These are phyloP conservation scores for Melanotaenia trifasciata DNA, from an alignment of 2,797 vertebrate species.

Conservation along the genomic window DNA sequence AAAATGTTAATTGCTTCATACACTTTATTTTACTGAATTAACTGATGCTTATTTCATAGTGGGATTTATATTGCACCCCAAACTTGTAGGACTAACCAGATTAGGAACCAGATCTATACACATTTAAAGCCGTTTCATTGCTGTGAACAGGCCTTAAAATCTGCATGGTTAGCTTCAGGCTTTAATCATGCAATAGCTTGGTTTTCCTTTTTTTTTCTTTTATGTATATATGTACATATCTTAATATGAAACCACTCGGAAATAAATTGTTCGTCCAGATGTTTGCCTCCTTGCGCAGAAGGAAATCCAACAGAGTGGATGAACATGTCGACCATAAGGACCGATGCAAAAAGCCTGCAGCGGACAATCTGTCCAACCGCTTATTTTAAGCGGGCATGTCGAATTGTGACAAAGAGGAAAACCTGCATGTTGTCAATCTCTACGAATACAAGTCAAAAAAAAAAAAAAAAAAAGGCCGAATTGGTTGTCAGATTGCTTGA, in stretches of 20 bases:
- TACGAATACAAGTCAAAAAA: not conserved
- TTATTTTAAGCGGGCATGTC: not conserved
- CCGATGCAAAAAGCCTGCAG: slow-evolving; percentile 46
- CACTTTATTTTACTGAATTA: not conserved
- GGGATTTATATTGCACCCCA: not conserved
- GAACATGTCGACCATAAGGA: slow-evolving; percentile 57
- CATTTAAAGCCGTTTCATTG: not conserved
- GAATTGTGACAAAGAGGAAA: not conserved
- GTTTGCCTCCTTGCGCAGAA: slow-evolving; percentile 23
- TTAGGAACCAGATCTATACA: not conserved
- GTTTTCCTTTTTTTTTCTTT: not conserved
- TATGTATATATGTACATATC: not conserved
- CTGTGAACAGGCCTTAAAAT: not conserved
- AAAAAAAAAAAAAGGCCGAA: not conserved
- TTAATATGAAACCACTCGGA: slow-evolving; percentile 24
- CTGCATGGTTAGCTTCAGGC: not conserved
- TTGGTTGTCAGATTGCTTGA: not conserved
- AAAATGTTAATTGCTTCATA: not conserved
- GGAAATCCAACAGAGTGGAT: slow-evolving; percentile 48
- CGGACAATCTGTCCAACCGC: slow-evolving; percentile 31
- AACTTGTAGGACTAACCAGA: not conserved
- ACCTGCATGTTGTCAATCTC: not conserved
- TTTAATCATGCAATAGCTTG: not conserved
- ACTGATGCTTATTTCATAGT: not conserved
- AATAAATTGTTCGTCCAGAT: slow-evolving; percentile 52